Evolutionary conservation across 2,113 vertebrate species (phyloP).

Genomic region (Lagopus muta): DNA sequence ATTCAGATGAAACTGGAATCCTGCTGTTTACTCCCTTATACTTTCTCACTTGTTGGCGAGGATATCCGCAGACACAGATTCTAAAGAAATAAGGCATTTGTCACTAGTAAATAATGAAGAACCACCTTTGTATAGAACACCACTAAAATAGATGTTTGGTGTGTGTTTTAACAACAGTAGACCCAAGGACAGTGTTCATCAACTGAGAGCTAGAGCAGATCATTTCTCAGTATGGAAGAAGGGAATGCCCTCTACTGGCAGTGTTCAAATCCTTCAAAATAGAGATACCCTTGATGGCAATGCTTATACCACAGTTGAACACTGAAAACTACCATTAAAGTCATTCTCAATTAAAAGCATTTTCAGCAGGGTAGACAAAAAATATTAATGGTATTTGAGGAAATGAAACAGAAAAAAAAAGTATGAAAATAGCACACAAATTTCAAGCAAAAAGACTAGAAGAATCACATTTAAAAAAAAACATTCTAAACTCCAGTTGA

Average conservation of each 20-base stretch:
- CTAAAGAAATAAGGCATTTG: slow-evolving; percentile 75
- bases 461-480: not conserved
- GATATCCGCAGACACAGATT: slow-evolving; percentile 96
- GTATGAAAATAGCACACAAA: not conserved
- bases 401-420: not conserved
- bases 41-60: slow-evolving; percentile 91
- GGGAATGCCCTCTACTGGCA: not conserved
- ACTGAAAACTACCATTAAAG: not conserved
- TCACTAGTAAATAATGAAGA: not conserved
- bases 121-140: not conserved
- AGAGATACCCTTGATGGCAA: not conserved
- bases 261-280: not conserved
- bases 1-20: slow-evolving; percentile 93
- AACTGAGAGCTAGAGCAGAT: not conserved
- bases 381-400: not conserved
- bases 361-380: not conserved
- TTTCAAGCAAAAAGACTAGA: not conserved
- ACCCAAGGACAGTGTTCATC: not conserved
- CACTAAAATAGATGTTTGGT: not conserved
- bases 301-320: not conserved
- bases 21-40: slow-evolving; percentile 90
- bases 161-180: not conserved
- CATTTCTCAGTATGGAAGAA: not conserved
- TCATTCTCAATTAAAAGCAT: not conserved
- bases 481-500: not conserved